A percentile compares a stretch with the other conserved stretches of the same genome.
These are phyloP conservation scores for Hydrolagus affinis DNA, from an alignment of 2,113 vertebrate genomes.

Conservation along the genomic window DNA sequence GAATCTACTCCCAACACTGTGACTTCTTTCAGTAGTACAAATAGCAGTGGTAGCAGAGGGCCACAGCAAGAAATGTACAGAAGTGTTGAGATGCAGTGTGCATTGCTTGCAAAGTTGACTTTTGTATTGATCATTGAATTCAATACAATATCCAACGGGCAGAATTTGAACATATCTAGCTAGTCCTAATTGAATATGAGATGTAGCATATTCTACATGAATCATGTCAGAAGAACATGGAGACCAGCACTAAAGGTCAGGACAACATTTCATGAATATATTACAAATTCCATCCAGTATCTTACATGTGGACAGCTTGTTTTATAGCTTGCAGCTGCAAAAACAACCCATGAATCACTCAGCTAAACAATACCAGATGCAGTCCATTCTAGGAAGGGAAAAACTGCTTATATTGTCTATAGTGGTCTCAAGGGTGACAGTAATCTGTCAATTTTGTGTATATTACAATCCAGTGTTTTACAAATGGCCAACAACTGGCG, in stretches of 20 bases:
- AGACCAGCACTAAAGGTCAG: background rate
- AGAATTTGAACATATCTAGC: background rate
- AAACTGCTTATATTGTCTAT: background rate
- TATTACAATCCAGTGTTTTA: background rate
- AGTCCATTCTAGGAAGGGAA: background rate
- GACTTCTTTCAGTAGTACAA: constrained; percentile 3
- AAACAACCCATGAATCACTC: background rate
- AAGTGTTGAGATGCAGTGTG: background rate
- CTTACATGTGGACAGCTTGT: background rate
- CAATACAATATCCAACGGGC: background rate
- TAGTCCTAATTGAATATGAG: background rate
- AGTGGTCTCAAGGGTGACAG: background rate
- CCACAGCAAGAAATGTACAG: background rate
- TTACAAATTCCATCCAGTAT: constrained; percentile 23
- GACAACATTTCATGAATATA: background rate
- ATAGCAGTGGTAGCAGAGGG: background rate
- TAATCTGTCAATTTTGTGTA: background rate
- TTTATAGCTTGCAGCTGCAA: background rate
- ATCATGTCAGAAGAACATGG: background rate
- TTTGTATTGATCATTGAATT: background rate
- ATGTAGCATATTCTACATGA: background rate
- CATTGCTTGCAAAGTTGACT: background rate
- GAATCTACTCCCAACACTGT: background rate
- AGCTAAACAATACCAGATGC: constrained; percentile 13
- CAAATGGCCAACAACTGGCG: background rate